Conservation (phyloP, 2,888 invertebrate species). For the Automeris io region DNA sequence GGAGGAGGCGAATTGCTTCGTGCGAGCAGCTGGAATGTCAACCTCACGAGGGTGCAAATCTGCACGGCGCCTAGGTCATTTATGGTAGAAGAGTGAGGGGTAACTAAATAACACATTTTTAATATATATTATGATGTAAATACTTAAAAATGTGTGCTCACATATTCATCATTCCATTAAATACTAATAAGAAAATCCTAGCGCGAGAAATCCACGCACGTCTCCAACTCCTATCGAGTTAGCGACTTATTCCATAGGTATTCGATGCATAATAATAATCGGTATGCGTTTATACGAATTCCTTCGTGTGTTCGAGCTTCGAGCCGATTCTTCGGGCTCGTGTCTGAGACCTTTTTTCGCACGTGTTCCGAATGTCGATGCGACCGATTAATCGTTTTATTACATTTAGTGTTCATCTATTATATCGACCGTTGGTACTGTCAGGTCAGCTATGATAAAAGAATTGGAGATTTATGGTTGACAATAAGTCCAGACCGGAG, state of each 20-base stretch:
- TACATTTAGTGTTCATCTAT: not conserved
- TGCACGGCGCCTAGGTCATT: no score
- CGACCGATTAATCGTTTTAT: conserved; percentile 4
- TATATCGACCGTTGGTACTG: not conserved
- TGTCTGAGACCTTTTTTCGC: conserved; percentile 45
- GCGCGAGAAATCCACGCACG: conserved; percentile 35
- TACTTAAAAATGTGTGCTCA: no score
- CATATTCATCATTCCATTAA: not conserved
- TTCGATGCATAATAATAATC: conserved; percentile 54
- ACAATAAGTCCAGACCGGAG: no score
- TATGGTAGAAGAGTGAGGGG: no score
- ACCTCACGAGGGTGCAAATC: no score
- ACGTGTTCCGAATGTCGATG: conserved; percentile 41
- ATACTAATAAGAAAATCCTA: conserved; percentile 27
- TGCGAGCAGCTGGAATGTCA: no score
- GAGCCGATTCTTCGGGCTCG: conserved; percentile 30
- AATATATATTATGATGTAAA: no score
- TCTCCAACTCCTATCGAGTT: conserved; percentile 19
- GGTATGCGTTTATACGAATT: conserved; percentile 58
- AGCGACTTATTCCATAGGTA: conserved; percentile 34
- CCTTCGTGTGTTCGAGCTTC: conserved; percentile 32
- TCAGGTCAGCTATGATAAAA: no score
- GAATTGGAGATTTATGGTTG: no score
- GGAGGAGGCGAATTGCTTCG: no score
- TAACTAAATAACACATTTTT: no score